Evolutionary conservation across 2,797 vertebrate species (phyloP), one percentile per base, ranked within the genome.

Genomic region (Sebastes melanostomus): DNA sequence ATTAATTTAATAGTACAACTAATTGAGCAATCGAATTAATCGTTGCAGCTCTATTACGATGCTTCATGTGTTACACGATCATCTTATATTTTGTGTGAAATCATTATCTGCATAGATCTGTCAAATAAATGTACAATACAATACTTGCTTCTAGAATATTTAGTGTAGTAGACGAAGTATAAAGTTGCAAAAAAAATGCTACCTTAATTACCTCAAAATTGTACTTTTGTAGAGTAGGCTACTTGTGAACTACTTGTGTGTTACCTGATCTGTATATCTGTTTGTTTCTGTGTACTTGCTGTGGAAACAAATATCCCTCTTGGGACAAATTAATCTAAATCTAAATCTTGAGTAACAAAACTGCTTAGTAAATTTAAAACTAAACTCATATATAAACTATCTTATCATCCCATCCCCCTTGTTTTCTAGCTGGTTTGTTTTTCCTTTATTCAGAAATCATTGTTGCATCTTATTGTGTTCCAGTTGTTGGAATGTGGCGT

Each of bases 401-500:
- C 66, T 8, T 7, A n/a, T 16, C 13, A 18, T 68, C 58, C 24
- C 30, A 14, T 12, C 20, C 22, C 61, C 3, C 18, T 34, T 27
- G 61, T 75, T 77, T 83, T 80, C 46, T 11, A 72, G 72, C 68
- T 42, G 70, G 75, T 81, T 83, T 88, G 75, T 81, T 80, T 86
- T 80, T 36, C 75, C 54, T 84, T 81, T 68, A 72, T 77, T 84
- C 52, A 54, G 52, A 90, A 89, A 78, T 73, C 55, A 65, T 77
- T 16, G 56, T 56, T 84, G 72, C 66, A 81, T 92, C 80, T 88
- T 84, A 85, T 86, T 91, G 86, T 92, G 88, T 88, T 90, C 83
- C 81, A 88, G 89, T 92, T 87, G 90, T 87, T 90, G 90, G 86
- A 92, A 83, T 91, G 86, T 90, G 89, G 87, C 87, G 77, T 91